Conservation (phyloP, 2,888 invertebrate genomes). For the Sarcophaga caerulescens region DNA sequence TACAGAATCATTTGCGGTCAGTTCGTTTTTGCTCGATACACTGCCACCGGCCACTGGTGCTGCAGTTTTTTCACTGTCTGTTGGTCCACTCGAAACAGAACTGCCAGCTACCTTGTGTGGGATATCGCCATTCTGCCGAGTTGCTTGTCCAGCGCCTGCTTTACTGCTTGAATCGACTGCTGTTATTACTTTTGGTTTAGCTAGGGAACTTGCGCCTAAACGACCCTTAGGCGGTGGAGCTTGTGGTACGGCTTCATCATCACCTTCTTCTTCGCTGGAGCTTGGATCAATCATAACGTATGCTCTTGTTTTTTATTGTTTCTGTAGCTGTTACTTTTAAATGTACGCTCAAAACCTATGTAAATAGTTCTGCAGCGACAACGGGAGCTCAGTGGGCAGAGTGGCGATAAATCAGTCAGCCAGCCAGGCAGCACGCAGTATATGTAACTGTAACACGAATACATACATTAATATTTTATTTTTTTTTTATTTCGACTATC, state of each 20-base stretch:
- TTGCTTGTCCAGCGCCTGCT: constrained; percentile 65
- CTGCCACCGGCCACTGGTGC: constrained; percentile 74
- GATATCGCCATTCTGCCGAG: constrained; percentile 82
- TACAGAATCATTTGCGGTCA: constrained; percentile 59
- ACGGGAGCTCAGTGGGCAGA: constrained; percentile 34
- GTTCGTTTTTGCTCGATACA: constrained; percentile 56
- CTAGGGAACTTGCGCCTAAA: constrained; percentile 61
- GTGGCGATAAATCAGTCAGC: constrained; percentile 42
- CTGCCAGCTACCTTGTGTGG: constrained; percentile 76
- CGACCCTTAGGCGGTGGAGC: constrained; percentile 78
- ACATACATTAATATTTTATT: constrained; percentile 58
- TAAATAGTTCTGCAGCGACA: constrained; percentile 45
- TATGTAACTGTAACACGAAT: constrained; percentile 66
- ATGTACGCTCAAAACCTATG: constrained; percentile 44
- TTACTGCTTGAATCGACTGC: constrained; percentile 72
- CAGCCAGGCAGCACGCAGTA: constrained; percentile 35
- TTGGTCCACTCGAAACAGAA: constrained; percentile 51
- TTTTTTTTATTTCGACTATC: constrained; percentile 51
- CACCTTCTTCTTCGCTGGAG: constrained; percentile 97
- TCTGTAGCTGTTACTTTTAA: constrained; percentile 8
- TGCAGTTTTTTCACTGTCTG: constrained; percentile 73
- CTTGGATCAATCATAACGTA: constrained; percentile 94
- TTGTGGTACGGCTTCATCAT: constrained; percentile 87
- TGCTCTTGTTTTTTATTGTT: not conserved
- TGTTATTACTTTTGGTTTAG: constrained; percentile 74